Evolutionary conservation across 2,113 vertebrate species (phyloP).

Genomic region (Dipodomys spectabilis): DNA sequence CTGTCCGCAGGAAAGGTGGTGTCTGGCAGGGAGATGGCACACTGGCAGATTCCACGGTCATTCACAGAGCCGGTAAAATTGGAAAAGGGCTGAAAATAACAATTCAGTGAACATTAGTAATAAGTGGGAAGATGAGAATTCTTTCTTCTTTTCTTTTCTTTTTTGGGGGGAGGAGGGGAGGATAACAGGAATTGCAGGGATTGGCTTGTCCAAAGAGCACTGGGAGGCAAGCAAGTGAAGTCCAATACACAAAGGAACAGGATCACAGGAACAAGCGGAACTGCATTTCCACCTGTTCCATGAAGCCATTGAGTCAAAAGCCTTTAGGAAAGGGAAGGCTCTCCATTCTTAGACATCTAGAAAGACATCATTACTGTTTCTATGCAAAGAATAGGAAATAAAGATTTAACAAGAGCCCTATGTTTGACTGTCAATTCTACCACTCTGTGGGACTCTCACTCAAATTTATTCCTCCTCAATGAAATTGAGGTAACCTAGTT

Average conservation of each 20-base stretch:
- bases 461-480: neutral
- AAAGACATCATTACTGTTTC: neutral
- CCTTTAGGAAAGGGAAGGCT: neutral
- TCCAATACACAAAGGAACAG: neutral
- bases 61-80: slow-evolving; percentile 83
- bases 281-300: neutral
- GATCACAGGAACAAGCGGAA: neutral
- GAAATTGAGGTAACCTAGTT: neutral
- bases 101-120: slow-evolving; percentile 39
- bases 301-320: too few species aligned
- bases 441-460: neutral
- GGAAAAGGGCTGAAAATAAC: slow-evolving; percentile 80
- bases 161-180: neutral
- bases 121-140: neutral
- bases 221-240: neutral
- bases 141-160: neutral
- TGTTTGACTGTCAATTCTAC: neutral
- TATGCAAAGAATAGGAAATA: neutral
- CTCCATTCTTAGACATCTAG: neutral
- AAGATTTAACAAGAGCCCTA: neutral
- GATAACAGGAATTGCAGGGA: slow-evolving; percentile 23
- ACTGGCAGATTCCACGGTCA: slow-evolving; percentile 82
- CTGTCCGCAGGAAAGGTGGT: slow-evolving; percentile 85
- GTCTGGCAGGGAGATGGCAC: slow-evolving; percentile 84
- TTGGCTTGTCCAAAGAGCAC: slow-evolving; percentile 13